A percentile compares a stretch with the other conserved stretches of the same genome.
These are phyloP conservation scores for Lycaena phlaeas DNA, from an alignment of 2,888 invertebrate species.

Conservation along the genomic window DNA sequence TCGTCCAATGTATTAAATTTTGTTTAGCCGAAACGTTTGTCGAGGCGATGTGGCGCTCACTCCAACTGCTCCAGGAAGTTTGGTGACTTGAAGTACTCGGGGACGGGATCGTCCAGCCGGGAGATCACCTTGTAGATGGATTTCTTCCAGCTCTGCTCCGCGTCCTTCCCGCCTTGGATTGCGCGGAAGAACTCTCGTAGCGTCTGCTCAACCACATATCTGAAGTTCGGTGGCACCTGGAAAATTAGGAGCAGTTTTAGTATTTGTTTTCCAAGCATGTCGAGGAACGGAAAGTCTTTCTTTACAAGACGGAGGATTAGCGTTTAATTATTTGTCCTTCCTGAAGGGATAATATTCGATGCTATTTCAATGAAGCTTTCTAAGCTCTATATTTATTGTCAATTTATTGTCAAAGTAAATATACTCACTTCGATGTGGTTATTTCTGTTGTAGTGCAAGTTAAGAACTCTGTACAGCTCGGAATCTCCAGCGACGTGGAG, in stretches of 20 bases:
- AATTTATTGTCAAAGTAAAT: no score
- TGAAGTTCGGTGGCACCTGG: constrained; percentile 98
- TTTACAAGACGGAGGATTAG: no score
- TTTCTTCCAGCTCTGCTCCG: constrained; percentile 99
- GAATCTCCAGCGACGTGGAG: constrained; percentile 95
- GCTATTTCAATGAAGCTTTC: no score
- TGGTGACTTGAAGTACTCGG: constrained; percentile 99
- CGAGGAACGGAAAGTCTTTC: no score
- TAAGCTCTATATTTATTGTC: no score
- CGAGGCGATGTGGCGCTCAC: constrained; percentile 67
- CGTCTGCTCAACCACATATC: constrained; percentile 97
- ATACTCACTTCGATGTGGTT: constrained; percentile 93
- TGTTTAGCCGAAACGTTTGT: constrained; percentile 51
- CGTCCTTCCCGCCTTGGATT: constrained; percentile 95
- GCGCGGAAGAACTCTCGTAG: constrained; percentile 99
- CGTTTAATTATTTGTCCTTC: no score
- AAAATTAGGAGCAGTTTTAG: constrained; percentile 20
- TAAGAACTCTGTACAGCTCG: constrained; percentile 97
- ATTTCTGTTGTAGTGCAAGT: constrained; percentile 99
- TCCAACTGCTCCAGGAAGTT: constrained; percentile 99
- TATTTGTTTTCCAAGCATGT: no score
- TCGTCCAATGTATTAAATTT: constrained; percentile 54
- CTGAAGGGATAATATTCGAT: no score
- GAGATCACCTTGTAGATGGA: constrained; percentile 99
- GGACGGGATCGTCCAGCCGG: constrained; percentile 97